Evolutionary conservation across 1,140 invertebrate genomes (phyloP).

Genomic region (Drosophila pandora): DNA sequence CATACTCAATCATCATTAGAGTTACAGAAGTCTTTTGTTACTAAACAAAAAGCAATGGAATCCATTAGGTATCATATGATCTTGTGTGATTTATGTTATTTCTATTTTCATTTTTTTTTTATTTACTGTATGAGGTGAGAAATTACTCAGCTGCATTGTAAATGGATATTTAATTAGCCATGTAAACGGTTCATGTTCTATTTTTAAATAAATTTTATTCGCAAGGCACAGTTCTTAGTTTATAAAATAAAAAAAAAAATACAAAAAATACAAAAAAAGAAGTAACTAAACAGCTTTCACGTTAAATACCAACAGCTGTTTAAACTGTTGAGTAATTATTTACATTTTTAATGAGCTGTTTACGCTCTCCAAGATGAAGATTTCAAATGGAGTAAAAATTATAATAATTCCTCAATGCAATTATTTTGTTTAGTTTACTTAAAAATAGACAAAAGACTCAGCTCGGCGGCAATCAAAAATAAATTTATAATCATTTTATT

Average conservation of each 20-base stretch:
- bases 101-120: neutral
- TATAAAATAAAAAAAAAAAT: neutral
- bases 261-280: neutral
- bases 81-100: constrained; percentile 2
- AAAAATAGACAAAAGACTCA: no score
- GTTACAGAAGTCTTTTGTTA: neutral
- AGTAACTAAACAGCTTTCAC: neutral
- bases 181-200: neutral
- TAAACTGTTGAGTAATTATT: neutral
- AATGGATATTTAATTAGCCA: constrained; percentile 1
- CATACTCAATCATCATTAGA: constrained; percentile 3
- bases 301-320: neutral
- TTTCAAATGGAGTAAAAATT: neutral
- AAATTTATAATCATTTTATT: no score
- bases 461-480: neutral
- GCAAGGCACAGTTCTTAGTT: neutral
- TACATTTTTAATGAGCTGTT: constrained; percentile 6
- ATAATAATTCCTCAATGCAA: no score
- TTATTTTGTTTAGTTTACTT: no score
- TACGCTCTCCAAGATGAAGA: neutral
- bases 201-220: neutral
- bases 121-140: neutral
- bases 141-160: neutral
- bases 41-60: neutral
- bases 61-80: constrained; percentile 6